Base-by-base conservation (phyloP, 2,797 vertebrate species). In the Zalophus californianus region DNA sequence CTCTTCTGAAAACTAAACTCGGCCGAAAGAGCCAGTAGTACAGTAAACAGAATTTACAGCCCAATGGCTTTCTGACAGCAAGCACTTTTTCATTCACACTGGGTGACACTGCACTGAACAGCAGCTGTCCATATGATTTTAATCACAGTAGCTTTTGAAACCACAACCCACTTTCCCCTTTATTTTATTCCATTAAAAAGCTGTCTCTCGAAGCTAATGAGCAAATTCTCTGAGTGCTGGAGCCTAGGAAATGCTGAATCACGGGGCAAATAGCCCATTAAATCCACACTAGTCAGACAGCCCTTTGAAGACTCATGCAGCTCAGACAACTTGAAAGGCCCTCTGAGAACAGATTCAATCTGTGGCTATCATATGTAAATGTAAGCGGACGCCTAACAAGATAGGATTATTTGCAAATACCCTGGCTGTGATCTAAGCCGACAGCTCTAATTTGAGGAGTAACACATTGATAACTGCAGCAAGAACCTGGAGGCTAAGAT, bases 51-150 rank as follows among this genome's bases (percentile, higher is more conserved):
- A 97, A 95, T 97, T 94, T 64, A 87, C 73, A 94, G 87, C 68
- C 96, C 96, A 70, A 16, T 32, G 75, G 92, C 94, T 96, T 72
- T 75, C 94, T 95, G 97, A 96, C 96, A 85, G 93, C 0, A 25
- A 86, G 78, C 56, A n/a, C 72, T 93, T 91, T 58, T 85, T 94
- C 96, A 94, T 96, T 90, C 96, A 89, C 88, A 91, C 75, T 75
- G 92, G 68, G 73, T 90, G 79, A 95, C 86, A 82, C 64, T 35
- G 32, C 5, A 41, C 91, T n/a, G 90, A 94, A 91, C 90, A 95
- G 95, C 97, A 98, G 97, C 94, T 97, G 97, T 97, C 97, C 93
- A 23, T 83, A 91, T 4, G 92, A 96, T 89, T 97, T 94, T 95
- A 97, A 96, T 96, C 96, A 97, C 70, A 87, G 90, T 13, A 58